Percentiles rank a stretch among this genome's conserved stretches.
Conservation (phyloP, 2,797 vertebrate species). For the Anniella stebbinsi region DNA sequence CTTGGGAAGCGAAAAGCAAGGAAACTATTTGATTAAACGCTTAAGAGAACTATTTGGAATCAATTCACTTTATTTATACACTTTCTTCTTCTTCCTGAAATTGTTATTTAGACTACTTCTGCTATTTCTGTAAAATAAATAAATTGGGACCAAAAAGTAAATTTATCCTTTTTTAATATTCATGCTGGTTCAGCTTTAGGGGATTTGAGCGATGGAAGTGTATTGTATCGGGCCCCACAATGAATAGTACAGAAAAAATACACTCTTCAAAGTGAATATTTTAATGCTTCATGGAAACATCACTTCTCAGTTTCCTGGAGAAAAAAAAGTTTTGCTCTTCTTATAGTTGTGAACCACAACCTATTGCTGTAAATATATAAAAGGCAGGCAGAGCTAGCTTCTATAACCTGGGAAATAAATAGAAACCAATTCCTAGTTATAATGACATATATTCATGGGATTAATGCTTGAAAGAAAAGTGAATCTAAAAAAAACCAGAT, state of each 20-base stretch:
- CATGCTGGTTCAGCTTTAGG: slow-evolving; percentile 69
- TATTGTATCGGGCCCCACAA: slow-evolving; percentile 68
- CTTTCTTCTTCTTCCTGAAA: slow-evolving; percentile 59
- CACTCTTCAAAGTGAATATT: slow-evolving; percentile 77
- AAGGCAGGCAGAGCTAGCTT: slow-evolving; percentile 36
- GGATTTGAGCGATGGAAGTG: slow-evolving; percentile 73
- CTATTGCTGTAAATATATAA: slow-evolving; percentile 56
- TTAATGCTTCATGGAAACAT: slow-evolving; percentile 63
- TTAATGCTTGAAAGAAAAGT: slow-evolving; percentile 55
- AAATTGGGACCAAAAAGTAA: slow-evolving; percentile 76
- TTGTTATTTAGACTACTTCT: slow-evolving; percentile 57
- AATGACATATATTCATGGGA: slow-evolving; percentile 65
- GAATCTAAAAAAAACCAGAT: slow-evolving; percentile 49
- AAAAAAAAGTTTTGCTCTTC: slow-evolving; percentile 56
- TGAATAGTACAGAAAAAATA: slow-evolving; percentile 60
- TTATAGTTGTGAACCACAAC: slow-evolving; percentile 42
- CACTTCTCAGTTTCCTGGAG: slow-evolving; percentile 60
- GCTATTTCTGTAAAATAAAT: slow-evolving; percentile 61
- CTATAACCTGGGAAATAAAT: slow-evolving; percentile 48
- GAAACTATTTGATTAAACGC: slow-evolving; percentile 36
- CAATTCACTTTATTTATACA: slow-evolving; percentile 49
- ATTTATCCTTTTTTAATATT: slow-evolving; percentile 74
- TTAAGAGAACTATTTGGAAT: slow-evolving; percentile 9
- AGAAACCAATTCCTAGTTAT: slow-evolving; percentile 52
- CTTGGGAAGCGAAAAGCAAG: slow-evolving; percentile 14